Evolutionary conservation across 2,113 vertebrate species (phyloP).

Genomic region (Alligator mississippiensis): DNA sequence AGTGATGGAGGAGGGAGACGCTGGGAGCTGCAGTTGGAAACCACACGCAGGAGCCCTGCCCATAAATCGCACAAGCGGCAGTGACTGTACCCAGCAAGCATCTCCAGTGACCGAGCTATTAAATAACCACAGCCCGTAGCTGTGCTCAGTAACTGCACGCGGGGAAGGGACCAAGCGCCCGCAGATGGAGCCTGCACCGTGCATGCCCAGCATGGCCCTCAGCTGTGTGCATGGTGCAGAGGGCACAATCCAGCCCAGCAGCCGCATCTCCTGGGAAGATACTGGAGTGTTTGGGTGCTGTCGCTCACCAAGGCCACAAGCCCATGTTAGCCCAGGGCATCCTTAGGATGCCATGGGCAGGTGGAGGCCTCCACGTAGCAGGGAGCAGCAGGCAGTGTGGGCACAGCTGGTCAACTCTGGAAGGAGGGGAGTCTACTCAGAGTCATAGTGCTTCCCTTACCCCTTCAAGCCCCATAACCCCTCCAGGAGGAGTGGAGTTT

Average conservation of each 20-base stretch:
- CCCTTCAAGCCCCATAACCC: not conserved
- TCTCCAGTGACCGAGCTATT: not conserved
- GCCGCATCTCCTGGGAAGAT: accelerated
- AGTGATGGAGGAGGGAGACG: not conserved
- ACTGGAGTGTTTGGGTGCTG: not conserved
- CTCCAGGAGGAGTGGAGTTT: too few species aligned
- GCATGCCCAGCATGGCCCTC: not conserved
- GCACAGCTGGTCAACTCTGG: not conserved
- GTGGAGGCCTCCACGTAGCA: not conserved
- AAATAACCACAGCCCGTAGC: not conserved
- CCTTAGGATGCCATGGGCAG: not conserved
- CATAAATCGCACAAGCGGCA: not conserved
- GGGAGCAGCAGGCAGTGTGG: not conserved
- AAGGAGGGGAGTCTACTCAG: too few species aligned
- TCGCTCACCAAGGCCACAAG: too few species aligned
- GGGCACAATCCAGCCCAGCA: accelerated
- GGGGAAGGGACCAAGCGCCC: not conserved
- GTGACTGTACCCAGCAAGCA: not conserved
- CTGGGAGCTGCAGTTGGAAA: too few species aligned
- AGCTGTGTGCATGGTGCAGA: not conserved
- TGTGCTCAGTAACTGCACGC: not conserved
- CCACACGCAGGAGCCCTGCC: not conserved
- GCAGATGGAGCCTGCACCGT: not conserved
- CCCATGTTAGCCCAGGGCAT: not conserved
- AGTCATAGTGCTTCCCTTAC: not conserved